A percentile compares a stretch with the other conserved stretches of the same genome.
Conservation (phyloP, 1,140 invertebrate genomes). For the Drosophila serrata region DNA sequence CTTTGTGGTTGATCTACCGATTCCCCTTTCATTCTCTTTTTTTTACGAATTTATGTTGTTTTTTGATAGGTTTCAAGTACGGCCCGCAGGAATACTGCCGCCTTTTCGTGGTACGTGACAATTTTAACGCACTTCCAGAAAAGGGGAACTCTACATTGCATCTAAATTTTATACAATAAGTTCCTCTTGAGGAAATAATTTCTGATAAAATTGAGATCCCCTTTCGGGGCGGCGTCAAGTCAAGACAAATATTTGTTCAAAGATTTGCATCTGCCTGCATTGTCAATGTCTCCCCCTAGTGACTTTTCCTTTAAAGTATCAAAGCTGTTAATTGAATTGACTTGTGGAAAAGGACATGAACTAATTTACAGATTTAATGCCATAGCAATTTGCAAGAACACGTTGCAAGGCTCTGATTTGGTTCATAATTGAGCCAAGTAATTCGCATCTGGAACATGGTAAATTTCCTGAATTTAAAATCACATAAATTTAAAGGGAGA, state of each 20-base stretch:
- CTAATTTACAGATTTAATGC: slow-evolving; percentile 22
- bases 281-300: slow-evolving; percentile 44
- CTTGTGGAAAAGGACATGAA: neutral
- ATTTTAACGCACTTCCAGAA: slow-evolving; percentile 63
- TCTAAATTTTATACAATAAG: slow-evolving; percentile 46
- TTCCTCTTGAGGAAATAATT: slow-evolving; percentile 18
- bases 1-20: slow-evolving; percentile 58
- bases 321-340: slow-evolving; percentile 23
- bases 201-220: slow-evolving; percentile 27
- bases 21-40: slow-evolving; percentile 41
- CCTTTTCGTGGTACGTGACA: slow-evolving; percentile 72
- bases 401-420: slow-evolving; percentile 8
- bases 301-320: neutral
- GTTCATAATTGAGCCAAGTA: slow-evolving; percentile 16
- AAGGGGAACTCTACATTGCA: slow-evolving; percentile 11
- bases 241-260: slow-evolving; percentile 76
- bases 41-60: slow-evolving; percentile 19
- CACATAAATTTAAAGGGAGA: slow-evolving; percentile 27
- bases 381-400: slow-evolving; percentile 6
- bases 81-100: slow-evolving; percentile 54
- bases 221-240: slow-evolving; percentile 37
- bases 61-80: slow-evolving; percentile 43
- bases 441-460: slow-evolving; percentile 34
- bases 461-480: slow-evolving; percentile 36
- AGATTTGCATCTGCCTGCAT: slow-evolving; percentile 75